A percentile compares a stretch with the other conserved stretches of the same genome.
These are phyloP conservation scores for Mobula birostris DNA, from an alignment of 2,113 vertebrate species.

Conservation along the genomic window DNA sequence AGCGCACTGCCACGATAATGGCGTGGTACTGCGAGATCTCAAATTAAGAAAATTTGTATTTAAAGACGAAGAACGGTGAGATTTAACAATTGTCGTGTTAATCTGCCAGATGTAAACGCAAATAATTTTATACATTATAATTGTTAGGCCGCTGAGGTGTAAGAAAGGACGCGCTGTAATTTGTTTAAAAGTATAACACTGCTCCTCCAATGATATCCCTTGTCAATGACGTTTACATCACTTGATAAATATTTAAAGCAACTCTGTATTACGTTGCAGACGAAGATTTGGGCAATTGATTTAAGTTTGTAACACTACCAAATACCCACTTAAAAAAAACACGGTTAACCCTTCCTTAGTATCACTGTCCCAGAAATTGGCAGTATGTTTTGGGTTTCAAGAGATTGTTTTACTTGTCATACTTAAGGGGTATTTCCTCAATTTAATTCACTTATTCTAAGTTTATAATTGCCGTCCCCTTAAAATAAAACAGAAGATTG, in stretches of 20 bases:
- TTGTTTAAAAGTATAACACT: conserved; percentile 14
- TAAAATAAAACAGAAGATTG: background rate
- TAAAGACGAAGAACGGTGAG: conserved; percentile 91
- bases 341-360: background rate
- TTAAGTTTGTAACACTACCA: background rate
- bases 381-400: background rate
- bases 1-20: conserved; percentile 92
- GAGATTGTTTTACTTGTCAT: no score
- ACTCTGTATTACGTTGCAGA: background rate
- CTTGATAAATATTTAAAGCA: conserved; percentile 10
- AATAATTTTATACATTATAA: background rate
- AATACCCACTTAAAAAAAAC: background rate
- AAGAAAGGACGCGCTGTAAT: background rate
- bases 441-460: background rate
- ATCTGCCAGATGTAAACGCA: background rate
- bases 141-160: background rate
- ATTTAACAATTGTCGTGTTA: background rate
- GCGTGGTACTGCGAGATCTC: conserved; percentile 93
- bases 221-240: background rate
- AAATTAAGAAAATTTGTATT: conserved; percentile 98
- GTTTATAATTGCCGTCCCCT: background rate
- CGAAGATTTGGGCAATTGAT: background rate
- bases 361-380: background rate
- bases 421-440: background rate
- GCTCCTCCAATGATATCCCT: background rate